Conservation (phyloP, 1,140 invertebrate species). For the Phthorimaea operculella region DNA sequence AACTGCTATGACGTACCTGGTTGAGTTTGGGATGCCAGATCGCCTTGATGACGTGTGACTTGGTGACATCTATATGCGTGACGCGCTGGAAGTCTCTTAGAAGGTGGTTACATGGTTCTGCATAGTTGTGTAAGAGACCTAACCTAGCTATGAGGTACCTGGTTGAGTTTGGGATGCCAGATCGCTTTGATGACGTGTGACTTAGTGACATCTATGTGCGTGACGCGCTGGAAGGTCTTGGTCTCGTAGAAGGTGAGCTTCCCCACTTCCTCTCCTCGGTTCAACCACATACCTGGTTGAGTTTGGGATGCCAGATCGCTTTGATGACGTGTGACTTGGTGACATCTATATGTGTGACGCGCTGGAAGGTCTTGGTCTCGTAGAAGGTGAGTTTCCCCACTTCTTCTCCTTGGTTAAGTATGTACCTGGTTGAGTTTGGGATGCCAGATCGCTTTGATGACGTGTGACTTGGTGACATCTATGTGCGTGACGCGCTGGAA, state of each 20-base stretch:
- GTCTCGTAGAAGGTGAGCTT: conserved; percentile 81
- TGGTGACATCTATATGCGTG: conserved; percentile 78
- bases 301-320: conserved; percentile 94
- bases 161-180: conserved; percentile 95
- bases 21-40: conserved; percentile 96
- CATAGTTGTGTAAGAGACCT: too few species aligned
- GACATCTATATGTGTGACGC: conserved; percentile 79
- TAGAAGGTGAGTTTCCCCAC: too few species aligned
- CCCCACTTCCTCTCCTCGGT: too few species aligned
- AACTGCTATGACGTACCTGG: too few species aligned
- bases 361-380: too few species aligned
- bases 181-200: conserved; percentile 88
- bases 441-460: conserved; percentile 95
- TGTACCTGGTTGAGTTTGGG: conserved; percentile 79
- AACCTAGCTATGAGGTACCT: too few species aligned
- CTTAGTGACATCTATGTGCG: conserved; percentile 79
- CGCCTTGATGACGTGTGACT: conserved; percentile 88
- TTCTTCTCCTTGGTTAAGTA: too few species aligned
- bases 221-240: too few species aligned
- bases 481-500: conserved; percentile 82
- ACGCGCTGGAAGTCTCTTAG: too few species aligned
- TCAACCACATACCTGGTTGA: too few species aligned
- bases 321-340: conserved; percentile 88
- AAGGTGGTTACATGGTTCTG: too few species aligned
- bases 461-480: conserved; percentile 80